Evolutionary conservation across 2,888 invertebrate genomes (phyloP).

Genomic region (Chalcis sispes): DNA sequence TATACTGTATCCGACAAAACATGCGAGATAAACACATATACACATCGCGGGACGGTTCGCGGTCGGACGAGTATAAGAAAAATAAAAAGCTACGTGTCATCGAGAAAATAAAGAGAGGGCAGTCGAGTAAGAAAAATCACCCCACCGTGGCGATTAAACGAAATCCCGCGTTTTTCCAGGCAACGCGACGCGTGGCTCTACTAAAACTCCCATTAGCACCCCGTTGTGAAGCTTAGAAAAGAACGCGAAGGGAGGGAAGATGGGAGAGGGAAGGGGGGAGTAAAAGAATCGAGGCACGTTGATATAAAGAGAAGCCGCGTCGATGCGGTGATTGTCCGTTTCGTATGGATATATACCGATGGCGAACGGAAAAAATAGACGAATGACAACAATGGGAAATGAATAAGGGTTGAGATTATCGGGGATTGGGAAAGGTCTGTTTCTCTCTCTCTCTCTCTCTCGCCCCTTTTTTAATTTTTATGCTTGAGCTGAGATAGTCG

Average conservation of each 20-base stretch:
- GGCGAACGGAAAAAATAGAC: not conserved
- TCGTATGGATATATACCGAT: not conserved
- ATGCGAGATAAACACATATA: not conserved
- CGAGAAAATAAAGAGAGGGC: not conserved
- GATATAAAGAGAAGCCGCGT: not conserved
- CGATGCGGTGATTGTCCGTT: not conserved
- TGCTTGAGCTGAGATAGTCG: no score
- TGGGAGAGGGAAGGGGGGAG: no score
- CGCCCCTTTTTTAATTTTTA: no score
- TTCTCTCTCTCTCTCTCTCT: no score
- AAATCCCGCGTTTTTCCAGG: conserved; percentile 3
- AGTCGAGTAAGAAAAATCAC: not conserved
- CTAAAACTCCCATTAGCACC: conserved; percentile 47
- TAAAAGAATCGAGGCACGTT: not conserved
- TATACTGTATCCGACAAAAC: not conserved
- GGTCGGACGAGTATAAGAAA: not conserved
- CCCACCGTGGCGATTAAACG: not conserved
- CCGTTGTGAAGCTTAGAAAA: conserved; percentile 13
- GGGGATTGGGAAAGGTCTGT: not conserved
- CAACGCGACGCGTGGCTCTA: conserved; percentile 23
- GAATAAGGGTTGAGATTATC: not conserved
- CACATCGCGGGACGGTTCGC: not conserved
- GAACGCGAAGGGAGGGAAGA: not conserved
- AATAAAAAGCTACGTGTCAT: conserved; percentile 13
- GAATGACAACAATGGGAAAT: not conserved